Conservation (phyloP, 2,888 invertebrate species). For the Melieria omissa region DNA sequence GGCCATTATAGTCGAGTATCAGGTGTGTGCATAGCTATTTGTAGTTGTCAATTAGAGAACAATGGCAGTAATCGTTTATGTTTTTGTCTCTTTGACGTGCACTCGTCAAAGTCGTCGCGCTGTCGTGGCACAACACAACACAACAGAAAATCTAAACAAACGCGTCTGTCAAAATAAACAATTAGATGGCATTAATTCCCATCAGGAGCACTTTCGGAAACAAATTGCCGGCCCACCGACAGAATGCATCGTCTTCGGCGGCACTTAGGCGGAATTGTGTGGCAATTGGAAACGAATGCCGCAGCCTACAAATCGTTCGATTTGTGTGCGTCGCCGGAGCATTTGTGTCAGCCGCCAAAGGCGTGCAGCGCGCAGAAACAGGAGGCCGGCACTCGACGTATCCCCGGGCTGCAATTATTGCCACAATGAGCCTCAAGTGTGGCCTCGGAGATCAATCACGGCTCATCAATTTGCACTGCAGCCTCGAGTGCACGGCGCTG, state of each 20-base stretch:
- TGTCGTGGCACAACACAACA: conserved; percentile 6
- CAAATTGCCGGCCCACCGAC: conserved; percentile 46
- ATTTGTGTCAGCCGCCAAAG: conserved; percentile 15
- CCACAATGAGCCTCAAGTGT: conserved; percentile 59
- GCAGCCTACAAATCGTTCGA: conserved; percentile 40
- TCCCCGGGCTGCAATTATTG: conserved; percentile 47
- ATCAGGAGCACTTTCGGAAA: conserved; percentile 58
- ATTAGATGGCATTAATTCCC: conserved; percentile 57
- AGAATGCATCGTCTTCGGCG: conserved; percentile 14
- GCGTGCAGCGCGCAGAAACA: conserved; percentile 14
- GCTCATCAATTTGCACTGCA: conserved; percentile 56
- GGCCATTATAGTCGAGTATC: background rate
- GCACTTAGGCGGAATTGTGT: conserved; percentile 40
- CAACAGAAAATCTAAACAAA: conserved; percentile 36
- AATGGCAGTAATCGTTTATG: conserved; percentile 32
- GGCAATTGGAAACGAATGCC: conserved; percentile 52
- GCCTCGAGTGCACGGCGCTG: conserved; percentile 30
- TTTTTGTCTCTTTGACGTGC: conserved; percentile 28
- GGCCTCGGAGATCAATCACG: conserved; percentile 63
- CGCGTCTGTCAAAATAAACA: conserved; percentile 60
- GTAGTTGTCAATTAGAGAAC: conserved; percentile 48
- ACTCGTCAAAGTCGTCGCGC: conserved; percentile 40
- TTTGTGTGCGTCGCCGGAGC: background rate
- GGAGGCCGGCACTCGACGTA: conserved; percentile 30
- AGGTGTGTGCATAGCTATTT: conserved; percentile 17